These are phyloP conservation scores for Porites lutea DNA, from an alignment of 64 coral and sea anemone species.

Conservation along the genomic window DNA sequence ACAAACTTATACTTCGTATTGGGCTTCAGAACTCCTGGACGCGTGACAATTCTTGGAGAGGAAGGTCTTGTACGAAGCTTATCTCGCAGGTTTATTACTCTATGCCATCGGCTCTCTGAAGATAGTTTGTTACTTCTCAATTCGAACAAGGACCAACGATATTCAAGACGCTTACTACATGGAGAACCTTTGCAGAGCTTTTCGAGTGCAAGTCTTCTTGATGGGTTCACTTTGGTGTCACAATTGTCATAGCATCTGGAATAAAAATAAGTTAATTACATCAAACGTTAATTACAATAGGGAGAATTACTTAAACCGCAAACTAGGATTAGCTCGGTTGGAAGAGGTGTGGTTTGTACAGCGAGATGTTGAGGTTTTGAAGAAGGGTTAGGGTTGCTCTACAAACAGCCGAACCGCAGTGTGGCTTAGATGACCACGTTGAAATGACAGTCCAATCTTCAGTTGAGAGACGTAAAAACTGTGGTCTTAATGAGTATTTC, in stretches of 20 bases:
- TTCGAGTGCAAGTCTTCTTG: conserved; percentile 10
- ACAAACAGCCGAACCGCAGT: too few species aligned
- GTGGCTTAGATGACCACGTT: too few species aligned
- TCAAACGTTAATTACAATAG: not conserved
- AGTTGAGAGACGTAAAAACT: too few species aligned
- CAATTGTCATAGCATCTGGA: conserved; percentile 14
- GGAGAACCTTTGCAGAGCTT: not conserved
- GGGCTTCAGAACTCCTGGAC: not conserved
- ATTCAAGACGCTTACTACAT: not conserved
- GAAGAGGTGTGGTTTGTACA: too few species aligned
- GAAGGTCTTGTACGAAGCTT: conserved; percentile 6
- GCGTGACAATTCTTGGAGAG: conserved; percentile 1
- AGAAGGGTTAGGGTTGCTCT: too few species aligned
- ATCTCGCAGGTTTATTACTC: not conserved
- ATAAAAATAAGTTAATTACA: not conserved
- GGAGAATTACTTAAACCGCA: too few species aligned
- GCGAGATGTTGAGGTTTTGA: too few species aligned
- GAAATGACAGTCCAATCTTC: too few species aligned
- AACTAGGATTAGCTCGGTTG: too few species aligned
- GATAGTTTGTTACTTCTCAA: not conserved
- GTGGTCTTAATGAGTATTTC: too few species aligned
- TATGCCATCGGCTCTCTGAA: not conserved
- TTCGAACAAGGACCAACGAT: conserved; percentile 3
- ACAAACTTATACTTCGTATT: conserved; percentile 4
- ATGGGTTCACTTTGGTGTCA: conserved; percentile 5